Conservation (phyloP, 2,113 vertebrate species). For the Siniperca knerii region DNA sequence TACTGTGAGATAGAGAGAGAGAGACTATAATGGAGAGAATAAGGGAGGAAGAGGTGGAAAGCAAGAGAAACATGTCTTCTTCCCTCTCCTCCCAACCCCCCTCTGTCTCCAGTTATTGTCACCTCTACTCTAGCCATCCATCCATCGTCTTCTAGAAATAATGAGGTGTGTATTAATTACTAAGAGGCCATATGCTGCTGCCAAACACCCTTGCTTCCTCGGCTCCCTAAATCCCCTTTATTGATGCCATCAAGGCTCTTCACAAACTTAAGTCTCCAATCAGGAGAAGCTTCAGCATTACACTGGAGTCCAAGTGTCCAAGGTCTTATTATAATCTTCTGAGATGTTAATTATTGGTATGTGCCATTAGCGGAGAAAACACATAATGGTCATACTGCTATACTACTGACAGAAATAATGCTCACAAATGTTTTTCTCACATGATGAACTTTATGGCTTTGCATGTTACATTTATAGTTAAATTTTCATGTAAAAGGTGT, state of each 20-base stretch:
- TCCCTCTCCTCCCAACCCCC: background rate
- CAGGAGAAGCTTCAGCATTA: constrained; percentile 13
- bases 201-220: constrained; percentile 30
- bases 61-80: background rate
- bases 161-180: constrained; percentile 75
- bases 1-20: constrained; percentile 5
- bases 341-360: constrained; percentile 33
- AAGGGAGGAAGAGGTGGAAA: constrained; percentile 9
- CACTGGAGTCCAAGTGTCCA: background rate
- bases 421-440: constrained; percentile 20
- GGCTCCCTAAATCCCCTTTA: constrained; percentile 32
- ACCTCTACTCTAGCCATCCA: constrained; percentile 50
- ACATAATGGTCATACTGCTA: background rate
- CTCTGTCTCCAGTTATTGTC: constrained; percentile 43
- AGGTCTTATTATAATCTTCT: constrained; percentile 1
- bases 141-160: constrained; percentile 66
- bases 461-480: background rate
- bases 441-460: background rate
- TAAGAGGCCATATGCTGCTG: constrained; percentile 57
- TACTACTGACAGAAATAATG: background rate
- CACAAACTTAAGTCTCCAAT: constrained; percentile 38
- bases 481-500: background rate
- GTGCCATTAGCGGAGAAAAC: constrained; percentile 7
- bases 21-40: background rate
- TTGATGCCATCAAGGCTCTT: constrained; percentile 29